Evolutionary conservation across 2,113 vertebrate species (phyloP).

Genomic region (Clupea harengus): DNA sequence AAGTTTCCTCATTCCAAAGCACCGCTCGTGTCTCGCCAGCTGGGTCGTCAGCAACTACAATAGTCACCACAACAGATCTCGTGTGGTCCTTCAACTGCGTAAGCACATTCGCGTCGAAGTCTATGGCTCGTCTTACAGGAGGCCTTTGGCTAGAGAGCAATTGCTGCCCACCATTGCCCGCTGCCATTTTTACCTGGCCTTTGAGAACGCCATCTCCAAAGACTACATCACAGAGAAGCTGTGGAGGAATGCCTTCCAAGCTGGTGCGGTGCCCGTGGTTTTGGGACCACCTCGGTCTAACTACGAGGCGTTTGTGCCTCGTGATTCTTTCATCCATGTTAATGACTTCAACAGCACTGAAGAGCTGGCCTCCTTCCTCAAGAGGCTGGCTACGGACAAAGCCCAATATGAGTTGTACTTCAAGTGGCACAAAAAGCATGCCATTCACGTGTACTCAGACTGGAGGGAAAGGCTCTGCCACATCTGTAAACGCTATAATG

Average conservation of each 20-base stretch:
- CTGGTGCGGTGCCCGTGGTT: constrained; percentile 65
- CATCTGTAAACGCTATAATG: constrained; percentile 70
- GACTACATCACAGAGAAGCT: constrained; percentile 81
- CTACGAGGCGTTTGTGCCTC: constrained; percentile 67
- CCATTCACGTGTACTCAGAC: constrained; percentile 42
- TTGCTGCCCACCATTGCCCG: constrained; percentile 59
- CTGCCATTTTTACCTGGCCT: constrained; percentile 79
- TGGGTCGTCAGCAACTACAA: constrained; percentile 75
- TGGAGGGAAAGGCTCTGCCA: constrained; percentile 64
- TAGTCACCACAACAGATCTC: constrained; percentile 38
- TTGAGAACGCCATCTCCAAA: constrained; percentile 73
- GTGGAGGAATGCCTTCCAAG: constrained; percentile 68
- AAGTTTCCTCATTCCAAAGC: constrained; percentile 51
- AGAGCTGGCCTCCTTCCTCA: constrained; percentile 60
- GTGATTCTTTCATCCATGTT: constrained; percentile 75
- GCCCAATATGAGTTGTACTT: constrained; percentile 63
- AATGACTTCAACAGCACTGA: constrained; percentile 64
- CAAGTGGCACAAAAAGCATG: constrained; percentile 60
- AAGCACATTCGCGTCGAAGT: constrained; percentile 58
- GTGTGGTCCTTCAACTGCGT: constrained; percentile 60
- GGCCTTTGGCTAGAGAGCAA: constrained; percentile 15
- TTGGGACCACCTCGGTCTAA: constrained; percentile 67
- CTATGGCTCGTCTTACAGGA: constrained; percentile 54
- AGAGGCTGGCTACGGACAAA: constrained; percentile 51
- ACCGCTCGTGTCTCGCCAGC: constrained; percentile 70